A percentile compares a stretch with the other conserved stretches of the same genome.
Evolutionary conservation across 2,113 vertebrate species (phyloP).

Genomic region (Cyanistes caeruleus): DNA sequence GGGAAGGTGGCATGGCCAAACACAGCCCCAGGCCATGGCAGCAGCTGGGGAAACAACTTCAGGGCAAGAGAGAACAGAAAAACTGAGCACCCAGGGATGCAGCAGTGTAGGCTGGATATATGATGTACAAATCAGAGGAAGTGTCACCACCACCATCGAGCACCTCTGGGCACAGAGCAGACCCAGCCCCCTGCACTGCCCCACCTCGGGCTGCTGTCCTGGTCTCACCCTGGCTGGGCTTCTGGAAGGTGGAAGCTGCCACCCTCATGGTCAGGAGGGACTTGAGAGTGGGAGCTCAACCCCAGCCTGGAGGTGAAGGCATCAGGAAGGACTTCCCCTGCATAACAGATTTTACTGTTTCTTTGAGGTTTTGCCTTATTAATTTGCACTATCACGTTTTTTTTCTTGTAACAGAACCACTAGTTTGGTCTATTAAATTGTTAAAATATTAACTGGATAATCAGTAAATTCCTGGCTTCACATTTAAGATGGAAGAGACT

Average conservation of each 20-base stretch:
- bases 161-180: accelerated
- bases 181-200: accelerated
- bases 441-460: background rate
- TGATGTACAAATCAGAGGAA: background rate
- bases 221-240: accelerated
- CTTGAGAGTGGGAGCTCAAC: background rate
- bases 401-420: background rate
- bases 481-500: background rate
- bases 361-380: background rate
- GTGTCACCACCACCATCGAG: accelerated
- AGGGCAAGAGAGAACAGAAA: background rate
- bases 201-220: background rate
- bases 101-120: background rate
- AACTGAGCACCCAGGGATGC: background rate
- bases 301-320: background rate
- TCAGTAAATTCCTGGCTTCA: background rate
- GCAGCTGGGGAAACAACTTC: background rate
- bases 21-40: background rate
- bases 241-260: background rate
- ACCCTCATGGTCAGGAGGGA: background rate
- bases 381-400: background rate
- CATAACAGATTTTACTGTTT: background rate
- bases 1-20: background rate
- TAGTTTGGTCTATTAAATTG: background rate
- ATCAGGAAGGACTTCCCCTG: background rate